A percentile compares a stretch with the other conserved stretches of the same genome.
Evolutionary conservation across 2,797 vertebrate genomes (phyloP).

Genomic region (Salmo trutta): DNA sequence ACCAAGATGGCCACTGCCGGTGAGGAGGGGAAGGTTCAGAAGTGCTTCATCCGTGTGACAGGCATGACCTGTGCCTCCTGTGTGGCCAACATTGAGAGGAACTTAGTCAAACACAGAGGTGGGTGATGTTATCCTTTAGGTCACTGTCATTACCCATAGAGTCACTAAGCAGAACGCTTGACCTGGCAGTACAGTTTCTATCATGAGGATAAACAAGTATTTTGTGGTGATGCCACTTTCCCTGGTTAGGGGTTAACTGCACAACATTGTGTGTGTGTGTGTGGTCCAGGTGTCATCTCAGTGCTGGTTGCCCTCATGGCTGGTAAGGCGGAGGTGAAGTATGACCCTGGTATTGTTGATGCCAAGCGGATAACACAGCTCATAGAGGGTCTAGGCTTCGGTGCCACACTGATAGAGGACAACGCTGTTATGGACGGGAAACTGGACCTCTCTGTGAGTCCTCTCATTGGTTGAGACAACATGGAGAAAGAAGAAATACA

Average conservation of each 20-base stretch:
- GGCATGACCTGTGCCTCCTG: constrained; percentile 97
- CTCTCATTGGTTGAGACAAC: not conserved
- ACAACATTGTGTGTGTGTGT: not conserved
- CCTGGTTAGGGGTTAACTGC: not conserved
- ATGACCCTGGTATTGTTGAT: constrained; percentile 77
- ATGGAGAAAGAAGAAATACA: not conserved
- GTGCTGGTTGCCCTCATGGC: constrained; percentile 94
- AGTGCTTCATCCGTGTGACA: constrained; percentile 84
- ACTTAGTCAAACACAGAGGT: constrained; percentile 86
- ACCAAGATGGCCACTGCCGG: constrained; percentile 7
- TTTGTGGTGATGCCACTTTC: not conserved
- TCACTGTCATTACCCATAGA: not conserved
- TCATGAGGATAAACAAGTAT: not conserved
- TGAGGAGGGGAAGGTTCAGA: constrained; percentile 61
- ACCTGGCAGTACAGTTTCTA: not conserved
- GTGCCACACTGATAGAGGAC: constrained; percentile 83
- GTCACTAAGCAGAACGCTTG: not conserved
- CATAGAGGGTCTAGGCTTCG: constrained; percentile 86
- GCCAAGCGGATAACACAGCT: constrained; percentile 78
- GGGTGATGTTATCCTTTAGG: constrained; percentile 30
- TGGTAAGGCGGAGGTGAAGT: constrained; percentile 92
- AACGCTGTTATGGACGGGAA: constrained; percentile 73
- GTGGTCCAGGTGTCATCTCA: constrained; percentile 81
- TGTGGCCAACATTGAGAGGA: constrained; percentile 89
- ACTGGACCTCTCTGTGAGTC: constrained; percentile 87